Base-by-base conservation (phyloP, 1,140 invertebrate genomes). In the Eufriesea mexicana region DNA sequence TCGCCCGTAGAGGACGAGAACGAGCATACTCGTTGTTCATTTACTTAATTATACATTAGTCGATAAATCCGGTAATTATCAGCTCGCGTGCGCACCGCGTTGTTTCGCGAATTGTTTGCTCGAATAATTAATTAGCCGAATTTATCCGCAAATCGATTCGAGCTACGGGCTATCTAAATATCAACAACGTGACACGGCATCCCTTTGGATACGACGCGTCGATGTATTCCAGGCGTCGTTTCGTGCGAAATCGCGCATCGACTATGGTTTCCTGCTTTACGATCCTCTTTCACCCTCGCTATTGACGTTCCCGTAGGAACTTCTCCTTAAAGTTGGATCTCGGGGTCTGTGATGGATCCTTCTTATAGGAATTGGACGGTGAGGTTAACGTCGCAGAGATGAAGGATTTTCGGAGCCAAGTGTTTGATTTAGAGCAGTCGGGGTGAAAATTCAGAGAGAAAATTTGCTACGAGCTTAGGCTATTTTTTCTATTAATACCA, bases 1-100 rank as follows among this genome's bases (percentile, higher is more conserved):
- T 49, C 35, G n/a, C n/a, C n/a, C n/a, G 28, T 9, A 10, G 16
- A 18, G 6, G 25, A n/a, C 20, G 23, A 14, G 18, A 8, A 42
- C 20, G 18, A 23, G 42, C 35, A 45, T 16, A 28, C 20, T 28
- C 68, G 16, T 20, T 2, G 18, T 47, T 35, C 59, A 55, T 55
- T 81, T 72, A 54, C 51, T 67, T 55, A 35, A 54, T 73, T 35
- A 74, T 28, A 64, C 35, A 18, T 74, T 54, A 28, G 47, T 28
- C 51, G 42, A 80, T 80, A 64, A 62, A 74, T 81, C 67, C 67
- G 28, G 55, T 72, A 72, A 79, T 72, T 79, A 51, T 61, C 77
- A 42, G 45, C n/a, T 7, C 25, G 25, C 5, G 10, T 45, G 12
- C 42, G 66, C 8, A 49, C 4, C 77, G 16, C 14, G 55, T 35